Percentiles rank a stretch among this genome's conserved stretches.
phyloP scores from a whole-genome alignment of 2,113 vertebrate species.

The Grantiella picta region DNA sequence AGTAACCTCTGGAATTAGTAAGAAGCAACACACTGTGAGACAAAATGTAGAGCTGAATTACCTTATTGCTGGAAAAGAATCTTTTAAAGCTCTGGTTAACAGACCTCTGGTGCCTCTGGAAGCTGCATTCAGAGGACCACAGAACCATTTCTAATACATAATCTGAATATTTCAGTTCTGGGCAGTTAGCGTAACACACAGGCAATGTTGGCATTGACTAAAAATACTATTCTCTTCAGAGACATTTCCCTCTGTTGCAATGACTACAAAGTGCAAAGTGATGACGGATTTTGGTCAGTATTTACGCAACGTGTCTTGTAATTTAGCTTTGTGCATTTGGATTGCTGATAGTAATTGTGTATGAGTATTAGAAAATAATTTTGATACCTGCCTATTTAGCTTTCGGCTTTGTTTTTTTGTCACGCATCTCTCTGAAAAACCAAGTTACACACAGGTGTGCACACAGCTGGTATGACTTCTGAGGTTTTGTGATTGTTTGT shows the following conservation, averaged over 20 bases:
- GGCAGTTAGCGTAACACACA: not conserved
- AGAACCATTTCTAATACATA: not conserved
- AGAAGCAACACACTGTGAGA: not conserved
- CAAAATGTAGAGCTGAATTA: not conserved
- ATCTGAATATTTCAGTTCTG: not conserved
- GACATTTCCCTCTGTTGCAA: not conserved
- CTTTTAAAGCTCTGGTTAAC: not conserved
- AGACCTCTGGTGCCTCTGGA: not conserved
- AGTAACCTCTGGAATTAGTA: not conserved
- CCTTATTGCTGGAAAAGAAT: not conserved
- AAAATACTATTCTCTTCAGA: not conserved
- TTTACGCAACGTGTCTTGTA: not conserved
- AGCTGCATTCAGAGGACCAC: not conserved
- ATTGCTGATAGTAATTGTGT: not conserved
- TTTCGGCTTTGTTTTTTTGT: not conserved
- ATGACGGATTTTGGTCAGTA: not conserved
- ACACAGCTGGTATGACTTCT: not conserved
- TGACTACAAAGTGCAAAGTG: not conserved
- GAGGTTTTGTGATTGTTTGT: not conserved
- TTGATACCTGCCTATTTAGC: not conserved
- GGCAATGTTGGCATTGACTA: not conserved
- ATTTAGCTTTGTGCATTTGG: not conserved
- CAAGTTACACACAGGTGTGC: not conserved
- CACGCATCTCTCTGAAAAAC: not conserved
- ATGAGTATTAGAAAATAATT: not conserved